phyloP scores from a whole-genome alignment of 2,888 invertebrate genomes.

The Alitta virens region DNA sequence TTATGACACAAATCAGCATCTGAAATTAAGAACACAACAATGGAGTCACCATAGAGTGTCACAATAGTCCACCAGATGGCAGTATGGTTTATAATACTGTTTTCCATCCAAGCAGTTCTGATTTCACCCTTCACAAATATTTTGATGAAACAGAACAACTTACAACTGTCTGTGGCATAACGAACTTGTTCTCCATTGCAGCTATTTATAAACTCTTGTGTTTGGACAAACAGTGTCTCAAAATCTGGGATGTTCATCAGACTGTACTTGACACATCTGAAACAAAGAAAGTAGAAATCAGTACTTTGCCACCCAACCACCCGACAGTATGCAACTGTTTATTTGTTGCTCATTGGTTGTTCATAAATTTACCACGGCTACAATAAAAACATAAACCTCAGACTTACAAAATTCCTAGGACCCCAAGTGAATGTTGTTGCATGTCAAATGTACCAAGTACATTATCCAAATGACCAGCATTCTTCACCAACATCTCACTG shows the following conservation, averaged over 20 bases:
- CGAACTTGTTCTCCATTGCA: slow-evolving; percentile 89
- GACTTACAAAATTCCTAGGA: slow-evolving; percentile 80
- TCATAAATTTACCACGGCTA: too few species aligned
- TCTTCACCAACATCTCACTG: slow-evolving; percentile 77
- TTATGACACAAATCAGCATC: slow-evolving; percentile 88
- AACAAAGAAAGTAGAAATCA: slow-evolving; percentile 9
- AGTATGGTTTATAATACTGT: too few species aligned
- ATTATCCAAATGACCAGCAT: slow-evolving; percentile 81
- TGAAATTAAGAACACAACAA: slow-evolving; percentile 51
- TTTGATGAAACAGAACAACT: too few species aligned
- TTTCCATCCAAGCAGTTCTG: too few species aligned
- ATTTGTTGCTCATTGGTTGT: too few species aligned
- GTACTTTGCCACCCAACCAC: too few species aligned
- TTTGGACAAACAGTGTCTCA: slow-evolving; percentile 70
- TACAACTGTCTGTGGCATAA: slow-evolving; percentile 81
- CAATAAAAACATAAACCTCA: too few species aligned
- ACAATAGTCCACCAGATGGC: too few species aligned
- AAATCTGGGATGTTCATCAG: slow-evolving; percentile 53
- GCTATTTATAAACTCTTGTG: slow-evolving; percentile 80
- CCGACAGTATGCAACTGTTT: too few species aligned
- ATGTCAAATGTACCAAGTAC: slow-evolving; percentile 87
- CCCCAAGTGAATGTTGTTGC: slow-evolving; percentile 87
- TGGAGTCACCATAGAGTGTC: too few species aligned
- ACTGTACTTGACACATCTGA: slow-evolving; percentile 54
- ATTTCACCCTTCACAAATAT: too few species aligned